Base-by-base conservation (phyloP, 2,888 invertebrate species). In the Cryptocheilus praepositus region DNA sequence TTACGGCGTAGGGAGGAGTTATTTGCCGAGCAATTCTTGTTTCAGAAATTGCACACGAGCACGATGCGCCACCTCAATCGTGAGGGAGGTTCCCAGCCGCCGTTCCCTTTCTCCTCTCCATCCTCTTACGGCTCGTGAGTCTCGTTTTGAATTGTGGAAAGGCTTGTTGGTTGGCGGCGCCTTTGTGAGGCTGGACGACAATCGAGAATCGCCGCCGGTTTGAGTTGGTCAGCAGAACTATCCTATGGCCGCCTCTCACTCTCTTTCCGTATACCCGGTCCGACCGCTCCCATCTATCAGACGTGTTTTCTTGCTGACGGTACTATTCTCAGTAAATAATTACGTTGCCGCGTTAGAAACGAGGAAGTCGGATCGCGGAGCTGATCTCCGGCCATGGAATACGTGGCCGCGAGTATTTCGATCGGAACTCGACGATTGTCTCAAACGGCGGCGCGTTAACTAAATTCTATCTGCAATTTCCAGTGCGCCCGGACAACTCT, bases 21-120 rank as follows among this genome's bases (percentile, higher is more conserved):
- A 65, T 73, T 74, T 70, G 57, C 60, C n/a, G 43, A 57, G 43
- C 59, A 52, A 72, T 52, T 65, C 57, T 54, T 56, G 73, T 67
- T 62, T 65, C 58, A 45, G 55, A 52, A 61, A 72, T 72, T 28
- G 61, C 55, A 28, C 59, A 16, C 59, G 59, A 16, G 46, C 43
- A 49, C 25, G 43, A 46, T 53, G 25, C 53, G 13, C 22, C 25
- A 25, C 22, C 36, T 52, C 19, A 43, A 25, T 28, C 28, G 5
- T 11, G 55, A 18, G 15, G 25, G 53, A 53, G 53, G 53, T 8
- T 36, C 13, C 43, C n/a, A n/a, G n/a, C n/a, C n/a, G n/a, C n/a
- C n/a, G n/a, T n/a, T n/a, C n/a, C 62, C 36, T 28, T 7, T 25
- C 49, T 54, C 11, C 25, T 11, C 28, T 22, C 11, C 58, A 28